Conservation (phyloP, 35 echinoderm and acorn worm genomes). For the Nesometra sesokonis region DNA sequence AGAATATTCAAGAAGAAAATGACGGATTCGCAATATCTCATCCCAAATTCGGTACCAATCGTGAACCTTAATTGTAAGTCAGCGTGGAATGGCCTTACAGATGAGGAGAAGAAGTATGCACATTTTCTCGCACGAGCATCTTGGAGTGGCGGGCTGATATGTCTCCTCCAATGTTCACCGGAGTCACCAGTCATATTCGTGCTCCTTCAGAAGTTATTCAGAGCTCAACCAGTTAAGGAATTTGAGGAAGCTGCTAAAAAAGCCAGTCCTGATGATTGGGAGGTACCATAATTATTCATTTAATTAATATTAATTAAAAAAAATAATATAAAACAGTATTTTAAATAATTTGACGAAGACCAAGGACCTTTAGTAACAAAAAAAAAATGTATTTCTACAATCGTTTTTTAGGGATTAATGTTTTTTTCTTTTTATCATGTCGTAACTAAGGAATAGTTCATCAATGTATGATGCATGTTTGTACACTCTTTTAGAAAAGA, state of each 20-base stretch:
- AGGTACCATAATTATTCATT: background rate
- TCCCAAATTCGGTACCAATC: conserved; percentile 65
- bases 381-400: too few species aligned
- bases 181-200: conserved; percentile 80
- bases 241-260: conserved; percentile 39
- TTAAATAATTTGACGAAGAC: too few species aligned
- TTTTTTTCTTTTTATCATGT: too few species aligned
- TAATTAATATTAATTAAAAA: too few species aligned
- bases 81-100: conserved; percentile 52
- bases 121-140: conserved; percentile 69
- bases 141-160: conserved; percentile 79
- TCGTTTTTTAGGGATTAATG: too few species aligned
- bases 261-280: conserved; percentile 11
- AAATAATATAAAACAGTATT: too few species aligned
- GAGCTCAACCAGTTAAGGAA: conserved; percentile 39
- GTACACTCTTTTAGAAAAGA: too few species aligned
- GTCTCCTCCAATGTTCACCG: conserved; percentile 72
- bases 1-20: background rate
- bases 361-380: too few species aligned
- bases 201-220: conserved; percentile 72
- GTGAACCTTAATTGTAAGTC: conserved; percentile 67
- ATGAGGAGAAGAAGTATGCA: conserved; percentile 82
- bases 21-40: conserved; percentile 63
- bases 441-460: too few species aligned
- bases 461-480: too few species aligned